Conservation (phyloP, 2,888 invertebrate species). For the Chouioia cunea region DNA sequence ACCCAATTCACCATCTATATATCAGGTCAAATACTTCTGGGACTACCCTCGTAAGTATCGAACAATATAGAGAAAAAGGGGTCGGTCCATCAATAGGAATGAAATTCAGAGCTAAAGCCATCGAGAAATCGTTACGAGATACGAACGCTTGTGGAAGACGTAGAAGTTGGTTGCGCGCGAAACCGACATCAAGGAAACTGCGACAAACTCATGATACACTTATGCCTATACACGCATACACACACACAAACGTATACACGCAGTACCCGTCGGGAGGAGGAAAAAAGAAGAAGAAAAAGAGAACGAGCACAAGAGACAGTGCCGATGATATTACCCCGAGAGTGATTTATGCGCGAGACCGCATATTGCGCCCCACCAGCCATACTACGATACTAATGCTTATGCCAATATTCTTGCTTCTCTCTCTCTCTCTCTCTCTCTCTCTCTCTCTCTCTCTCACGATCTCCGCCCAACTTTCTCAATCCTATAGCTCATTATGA, state of each 20-base stretch:
- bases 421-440: constrained; percentile 43
- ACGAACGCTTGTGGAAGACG: no score
- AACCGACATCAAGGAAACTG: background rate
- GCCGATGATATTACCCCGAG: constrained; percentile 62
- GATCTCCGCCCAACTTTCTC: constrained; percentile 27
- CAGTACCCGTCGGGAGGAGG: background rate
- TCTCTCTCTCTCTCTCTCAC: no score
- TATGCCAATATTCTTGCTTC: constrained; percentile 57
- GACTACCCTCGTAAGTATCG: no score
- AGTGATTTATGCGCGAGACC: constrained; percentile 64
- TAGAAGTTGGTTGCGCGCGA: background rate
- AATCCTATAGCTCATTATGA: constrained; percentile 40
- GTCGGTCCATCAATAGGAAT: no score
- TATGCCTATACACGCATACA: constrained; percentile 6
- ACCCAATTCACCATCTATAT: no score
- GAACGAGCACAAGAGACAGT: constrained; percentile 1
- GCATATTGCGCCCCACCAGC: constrained; percentile 59
- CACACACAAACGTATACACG: constrained; percentile 5
- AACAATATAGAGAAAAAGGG: no score
- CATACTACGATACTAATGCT: constrained; percentile 56
- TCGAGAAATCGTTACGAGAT: background rate
- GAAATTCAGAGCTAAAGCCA: no score
- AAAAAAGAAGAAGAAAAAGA: background rate
- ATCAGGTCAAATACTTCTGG: no score
- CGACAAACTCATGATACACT: constrained; percentile 14